Evolutionary conservation across 2,797 vertebrate genomes (phyloP).

Genomic region (Odontamblyopus lacepedii): DNA sequence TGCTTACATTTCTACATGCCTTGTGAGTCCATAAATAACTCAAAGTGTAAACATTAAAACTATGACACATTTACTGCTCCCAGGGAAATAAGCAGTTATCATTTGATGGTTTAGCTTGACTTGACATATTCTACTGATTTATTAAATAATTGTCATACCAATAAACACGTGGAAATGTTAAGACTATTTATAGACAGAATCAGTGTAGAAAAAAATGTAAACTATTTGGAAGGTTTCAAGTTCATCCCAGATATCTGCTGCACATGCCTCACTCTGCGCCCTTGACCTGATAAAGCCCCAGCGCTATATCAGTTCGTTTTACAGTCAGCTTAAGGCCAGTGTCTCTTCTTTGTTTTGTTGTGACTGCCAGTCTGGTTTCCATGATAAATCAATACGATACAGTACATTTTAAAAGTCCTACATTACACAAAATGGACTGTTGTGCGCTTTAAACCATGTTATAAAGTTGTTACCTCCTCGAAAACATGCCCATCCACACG

Average conservation of each 20-base stretch:
- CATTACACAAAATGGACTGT: too few relatives aligned
- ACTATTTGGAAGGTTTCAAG: neutral
- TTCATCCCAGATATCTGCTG: neutral
- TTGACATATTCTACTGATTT: neutral
- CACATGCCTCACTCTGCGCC: neutral
- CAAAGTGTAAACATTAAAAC: neutral
- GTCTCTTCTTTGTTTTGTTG: neutral
- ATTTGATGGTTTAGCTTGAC: neutral
- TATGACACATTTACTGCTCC: neutral
- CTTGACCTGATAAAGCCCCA: neutral
- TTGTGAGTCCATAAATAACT: neutral
- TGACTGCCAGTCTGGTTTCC: neutral
- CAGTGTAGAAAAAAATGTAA: neutral
- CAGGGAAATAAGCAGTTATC: neutral
- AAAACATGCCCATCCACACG: too few relatives aligned
- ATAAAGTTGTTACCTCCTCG: too few relatives aligned
- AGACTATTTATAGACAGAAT: neutral
- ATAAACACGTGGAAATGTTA: neutral
- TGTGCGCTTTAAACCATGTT: too few relatives aligned
- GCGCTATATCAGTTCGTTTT: neutral
- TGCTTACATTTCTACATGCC: slow-evolving; percentile 3
- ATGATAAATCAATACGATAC: too few relatives aligned
- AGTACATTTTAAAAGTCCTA: too few relatives aligned
- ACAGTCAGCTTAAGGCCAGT: neutral
- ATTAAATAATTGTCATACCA: neutral